Evolutionary conservation across 2,797 vertebrate genomes (phyloP).

Genomic region (Lates japonicus): DNA sequence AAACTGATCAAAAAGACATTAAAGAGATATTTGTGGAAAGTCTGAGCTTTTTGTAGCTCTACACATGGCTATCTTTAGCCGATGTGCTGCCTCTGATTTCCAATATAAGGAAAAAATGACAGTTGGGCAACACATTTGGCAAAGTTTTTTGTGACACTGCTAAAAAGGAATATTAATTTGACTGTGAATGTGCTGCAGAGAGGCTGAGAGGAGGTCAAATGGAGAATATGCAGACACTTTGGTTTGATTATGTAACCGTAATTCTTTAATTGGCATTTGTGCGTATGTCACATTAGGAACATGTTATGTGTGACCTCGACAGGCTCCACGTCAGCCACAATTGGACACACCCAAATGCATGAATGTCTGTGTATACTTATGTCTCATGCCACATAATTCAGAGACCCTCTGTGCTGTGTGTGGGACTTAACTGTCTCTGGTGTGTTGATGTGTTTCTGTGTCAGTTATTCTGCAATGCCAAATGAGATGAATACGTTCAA

Average conservation of each 20-base stretch:
- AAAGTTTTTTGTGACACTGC: constrained; percentile 30
- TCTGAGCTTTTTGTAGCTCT: constrained; percentile 23
- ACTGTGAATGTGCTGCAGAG: background rate
- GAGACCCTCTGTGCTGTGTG: background rate
- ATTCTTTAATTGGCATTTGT: background rate
- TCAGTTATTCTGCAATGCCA: background rate
- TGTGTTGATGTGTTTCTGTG: background rate
- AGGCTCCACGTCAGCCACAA: background rate
- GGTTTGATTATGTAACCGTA: background rate
- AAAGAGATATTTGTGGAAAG: constrained; percentile 4
- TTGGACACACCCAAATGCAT: background rate
- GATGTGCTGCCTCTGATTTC: constrained; percentile 1
- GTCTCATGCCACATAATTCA: background rate
- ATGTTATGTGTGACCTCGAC: background rate
- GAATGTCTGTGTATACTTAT: background rate
- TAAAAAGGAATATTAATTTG: constrained; percentile 6
- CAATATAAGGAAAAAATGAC: constrained; percentile 19
- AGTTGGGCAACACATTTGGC: constrained; percentile 8
- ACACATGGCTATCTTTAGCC: constrained; percentile 2
- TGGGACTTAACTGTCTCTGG: background rate
- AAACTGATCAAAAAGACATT: constrained; percentile 2
- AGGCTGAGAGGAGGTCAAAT: background rate
- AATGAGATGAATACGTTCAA: background rate
- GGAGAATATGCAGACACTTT: background rate
- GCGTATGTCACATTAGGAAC: background rate